Base-by-base conservation (phyloP, 2,888 invertebrate species). In the Conus canariensis region DNA sequence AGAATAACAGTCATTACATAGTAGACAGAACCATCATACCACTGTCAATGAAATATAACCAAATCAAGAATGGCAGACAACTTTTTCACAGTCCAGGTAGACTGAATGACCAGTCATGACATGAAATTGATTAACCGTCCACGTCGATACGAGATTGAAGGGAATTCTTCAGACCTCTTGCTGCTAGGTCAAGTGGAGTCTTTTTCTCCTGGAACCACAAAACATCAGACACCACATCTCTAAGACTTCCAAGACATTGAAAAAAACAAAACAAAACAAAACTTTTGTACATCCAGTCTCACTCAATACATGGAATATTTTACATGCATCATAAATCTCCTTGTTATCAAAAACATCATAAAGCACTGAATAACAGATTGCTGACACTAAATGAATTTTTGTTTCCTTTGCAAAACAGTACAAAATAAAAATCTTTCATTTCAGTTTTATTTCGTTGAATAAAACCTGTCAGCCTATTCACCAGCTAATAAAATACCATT, bases 101-200 rank as follows among this genome's bases (percentile, higher is more conserved):
- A 45, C 64, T 64, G 10, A 16, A 7, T 64, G 10, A 64, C 12
- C 64, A 64, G 64, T 16, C 16, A 64, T 64, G 6, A 64, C 16
- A 16, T 14, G 12, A 64, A 64, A 2, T 10, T 64, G 64, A 64
- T 58, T 58, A 22, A 12, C 56, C 60, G 6, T 60, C 60, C 25
- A 30, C 70, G n/a, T 85, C 85, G 30, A n/a, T 74, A 0, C 89
- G 89, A 19, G 85, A 70, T 25, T 25, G 83, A 59, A 89, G 70
- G 7, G 89, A 30, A 59, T 83, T 45, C 74, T 90, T 85, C 67
- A 92, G 70, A 19, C 90, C 89, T 67, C 90, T 64, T 70, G 94
- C 93, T 56, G 95, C 95, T 30, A 95, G 90, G 90, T 95, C 95
- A 25, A 95, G 89, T 5, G 95, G 94, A 58, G 95, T 94, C 87